Evolutionary conservation across 2,797 vertebrate genomes (phyloP), one percentile per base, ranked within the genome.

Genomic region (Poeciliopsis presidionis): DNA sequence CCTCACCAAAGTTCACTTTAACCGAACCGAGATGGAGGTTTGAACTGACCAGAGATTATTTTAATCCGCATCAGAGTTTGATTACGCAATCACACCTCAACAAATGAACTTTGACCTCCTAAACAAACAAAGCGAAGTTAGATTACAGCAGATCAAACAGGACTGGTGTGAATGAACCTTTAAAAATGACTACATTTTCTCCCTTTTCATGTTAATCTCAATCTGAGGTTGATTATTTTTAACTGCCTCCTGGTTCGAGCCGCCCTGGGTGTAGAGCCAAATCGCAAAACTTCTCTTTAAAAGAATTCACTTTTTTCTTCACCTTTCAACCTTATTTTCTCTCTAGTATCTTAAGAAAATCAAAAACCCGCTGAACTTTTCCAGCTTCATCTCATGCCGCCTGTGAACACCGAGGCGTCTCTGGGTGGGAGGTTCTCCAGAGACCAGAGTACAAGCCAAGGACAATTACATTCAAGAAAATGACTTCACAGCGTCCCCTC

Each of bases 391-490:
- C 51, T 18, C 55, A 30, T 65, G 69, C 39, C 72, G 63, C 75
- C 76, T 89, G 81, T 77, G n/a, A 83, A 81, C 43, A 84, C 63
- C 55, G 78, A 77, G 67, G 77, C 61, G 30, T 90, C 90, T 86
- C 85, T 55, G 74, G 41, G 13, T 33, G 30, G 59, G 59, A 18
- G 30, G 59, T 33, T 90, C 89, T 90, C 90, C 59, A 72, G 88
- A 85, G 90, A 90, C 79, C 45, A 5, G 47, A 78, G 41, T 72
- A 82, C 73, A 83, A 89, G 83, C 79, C 78, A 84, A 87, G 82
- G 77, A 88, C 86, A 86, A 89, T 91, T 88, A 87, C 71, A 89
- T 84, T 88, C 77, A 89, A 82, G 73, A 79, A 88, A 87, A 88
- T 82, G 33, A 88, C 73, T 90, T 86, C 79, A 81, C 84, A 41